Base-by-base conservation (phyloP, 1,140 invertebrate genomes). In the Trinorchestia longiramus region DNA sequence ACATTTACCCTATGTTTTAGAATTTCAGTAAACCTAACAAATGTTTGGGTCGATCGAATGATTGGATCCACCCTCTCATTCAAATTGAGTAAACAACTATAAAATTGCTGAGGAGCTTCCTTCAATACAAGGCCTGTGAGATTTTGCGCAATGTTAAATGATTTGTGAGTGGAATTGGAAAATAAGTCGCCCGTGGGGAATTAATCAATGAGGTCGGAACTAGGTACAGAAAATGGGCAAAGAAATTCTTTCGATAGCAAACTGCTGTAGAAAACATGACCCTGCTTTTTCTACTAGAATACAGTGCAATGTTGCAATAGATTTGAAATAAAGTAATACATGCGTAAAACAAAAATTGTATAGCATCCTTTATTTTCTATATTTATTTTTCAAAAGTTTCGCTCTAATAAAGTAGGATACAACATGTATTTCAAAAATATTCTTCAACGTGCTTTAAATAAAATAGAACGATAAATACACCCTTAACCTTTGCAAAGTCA, bases 61-160 rank as follows among this genome's bases (percentile, higher is more conserved):
- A 45, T 94, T 3, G 92, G 92, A 47, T 94, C 92, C 92, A 94
- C 92, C 92, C 92, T 94, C 92, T 47, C 15, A 42, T 90, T 90
- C 4, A 0, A 90, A 90, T 77, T 36, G 62, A 23, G 62, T 77
- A 28, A 77, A 77, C 62, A 77, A 77, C 36, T 19, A 3, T 77
- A 11, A 77, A 77, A 15, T 3, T 19, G 1, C 62, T 77, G 62
- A 77, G 28, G 36, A 77, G 3, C 36, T 23, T 36, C 15, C 28
- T 77, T 1, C 28, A 77, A 77, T 11, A 3, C 28, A 3, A 77
- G 11, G n/a, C n/a, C 62, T 23, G 3, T 3, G 28, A 77, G 36
- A 36, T 77, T 77, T 77, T 36, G 28, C 36, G 11, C 15, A 77
- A 77, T 3, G 62, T 3, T 77, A 15, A 19, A 23, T 36, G 3